Evolutionary conservation across 1,140 invertebrate genomes (phyloP), one percentile per base, ranked within the genome.

Genomic region (Chrysoperla carnea): DNA sequence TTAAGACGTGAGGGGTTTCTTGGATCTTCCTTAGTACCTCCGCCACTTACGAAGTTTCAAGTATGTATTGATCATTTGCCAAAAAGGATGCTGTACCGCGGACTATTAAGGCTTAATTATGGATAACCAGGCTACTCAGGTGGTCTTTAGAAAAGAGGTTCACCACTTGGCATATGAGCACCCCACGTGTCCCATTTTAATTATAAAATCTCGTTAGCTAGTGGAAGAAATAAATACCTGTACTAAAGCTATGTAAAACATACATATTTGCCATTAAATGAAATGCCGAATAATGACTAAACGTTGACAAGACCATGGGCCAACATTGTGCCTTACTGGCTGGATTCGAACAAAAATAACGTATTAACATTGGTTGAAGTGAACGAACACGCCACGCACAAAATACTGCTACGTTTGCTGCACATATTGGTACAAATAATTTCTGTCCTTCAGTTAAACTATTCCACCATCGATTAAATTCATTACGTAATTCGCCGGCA

Each of bases 231-330:
- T n/a, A n/a, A n/a, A n/a, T n/a, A 70, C 69, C 69, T 62, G 67
- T 64, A 63, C 71, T 72, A 52, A 83, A 97, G 53, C 81, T 92
- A 55, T 91, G 81, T 14, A 97, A 62, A 14, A 94, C 92, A 67
- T 88, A 94, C 93, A 98, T 97, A 64, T 98, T 98, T 31, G 80
- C 75, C 52, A 74, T 73, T 39, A 97, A 69, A 67, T 98, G 94
- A 37, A 91, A 63, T 29, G 75, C 55, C 8, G 81, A 87, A 54
- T 83, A 81, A 60, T 98, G 94, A 54, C 91, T 96, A 61, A 98
- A 97, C 39, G 81, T 84, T 8, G 86, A 91, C 1, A 96, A 62
- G 12, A 96, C 53, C 88, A 95, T 91, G 14, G 92, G 86, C 63
- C 76, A 75, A 61, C 80, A 91, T 41, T 78, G 63, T 48, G 67